Conservation (phyloP, 2,888 invertebrate species). For the Sicus ferrugineus region DNA sequence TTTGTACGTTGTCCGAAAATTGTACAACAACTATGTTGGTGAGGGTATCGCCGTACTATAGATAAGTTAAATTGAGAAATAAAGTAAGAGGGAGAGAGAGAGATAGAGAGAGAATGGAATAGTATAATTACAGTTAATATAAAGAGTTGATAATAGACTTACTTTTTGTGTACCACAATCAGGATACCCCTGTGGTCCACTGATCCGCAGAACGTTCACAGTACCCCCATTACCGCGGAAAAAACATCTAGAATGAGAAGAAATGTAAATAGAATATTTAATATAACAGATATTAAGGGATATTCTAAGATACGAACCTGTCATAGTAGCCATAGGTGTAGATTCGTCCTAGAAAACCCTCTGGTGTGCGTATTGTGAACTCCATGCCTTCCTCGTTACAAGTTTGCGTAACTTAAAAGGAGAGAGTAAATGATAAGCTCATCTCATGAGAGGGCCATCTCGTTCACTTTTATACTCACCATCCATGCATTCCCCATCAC, state of each 20-base stretch:
- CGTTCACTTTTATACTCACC: conserved; percentile 68
- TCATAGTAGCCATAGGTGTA: conserved; percentile 93
- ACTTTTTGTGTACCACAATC: conserved; percentile 91
- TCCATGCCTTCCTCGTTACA: conserved; percentile 96
- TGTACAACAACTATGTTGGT: conserved; percentile 94
- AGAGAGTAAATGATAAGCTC: too few species aligned
- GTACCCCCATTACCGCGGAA: conserved; percentile 90
- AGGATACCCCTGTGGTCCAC: conserved; percentile 91
- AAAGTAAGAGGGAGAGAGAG: too few species aligned
- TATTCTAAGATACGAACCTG: conserved; percentile 52
- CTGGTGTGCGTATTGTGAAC: conserved; percentile 86
- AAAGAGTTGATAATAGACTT: conserved; percentile 37
- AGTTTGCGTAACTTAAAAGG: conserved; percentile 79
- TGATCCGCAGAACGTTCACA: conserved; percentile 82
- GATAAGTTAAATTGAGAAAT: neutral
- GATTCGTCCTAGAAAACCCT: conserved; percentile 88
- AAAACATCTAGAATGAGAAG: conserved; percentile 74
- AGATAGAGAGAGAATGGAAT: neutral
- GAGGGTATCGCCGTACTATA: conserved; percentile 89
- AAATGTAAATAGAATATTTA: neutral
- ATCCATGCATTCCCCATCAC: conserved; percentile 82
- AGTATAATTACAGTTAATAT: neutral
- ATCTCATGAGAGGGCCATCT: neutral
- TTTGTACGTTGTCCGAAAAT: conserved; percentile 92
- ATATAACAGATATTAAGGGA: conserved; percentile 14